Evolutionary conservation across 1,140 invertebrate species (phyloP), one percentile per base, ranked within the genome.

Genomic region (Sycobia sp.): DNA sequence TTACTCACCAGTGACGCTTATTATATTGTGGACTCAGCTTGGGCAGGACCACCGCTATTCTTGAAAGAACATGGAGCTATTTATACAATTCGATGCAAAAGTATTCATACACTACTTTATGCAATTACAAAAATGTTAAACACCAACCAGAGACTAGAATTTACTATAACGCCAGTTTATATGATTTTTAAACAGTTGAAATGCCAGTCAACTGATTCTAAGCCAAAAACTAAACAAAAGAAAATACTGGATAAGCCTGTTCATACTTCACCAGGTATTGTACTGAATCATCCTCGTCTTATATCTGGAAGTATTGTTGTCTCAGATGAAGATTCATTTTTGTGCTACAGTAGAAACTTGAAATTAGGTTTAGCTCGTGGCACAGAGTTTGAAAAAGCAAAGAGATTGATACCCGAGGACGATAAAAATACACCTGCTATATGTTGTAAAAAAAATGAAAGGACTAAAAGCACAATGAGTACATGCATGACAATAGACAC

Each of bases 1-100:
- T 51, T 75, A 8, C 58, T 67, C 0, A 65, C 62, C 0, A 66
- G 71, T 0, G 67, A 73, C 7, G 72, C 55, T 4, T 81, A 74
- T 67, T 82, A 80, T 25, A 69, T 71, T 0, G 62, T 66, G 1
- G 80, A 81, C 71, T 71, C 78, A 3, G 72, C 74, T 10, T 75
- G 73, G 71, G 72, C 72, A 8, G 79, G 79, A 2, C 73, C 75
- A 39, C 80, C 80, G 0, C 27, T 81, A 1, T 81, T 81, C 54
- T 5, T 60, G 0, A 73, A 65, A 16, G 69, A 78, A 39, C 70
- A 65, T 20, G 75, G 77, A 0, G 76, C 79, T 0, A 69, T 75
- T 27, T 81, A 81, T 23, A 70, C 71, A 5, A 67, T 82, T 1
- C 69, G 79, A 9, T 81, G 79, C 60, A 69, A 59, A 39, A 77